A percentile compares a stretch with the other conserved stretches of the same genome.
Evolutionary conservation across 1,140 invertebrate species (phyloP).

Genomic region (Drosophila persimilis): DNA sequence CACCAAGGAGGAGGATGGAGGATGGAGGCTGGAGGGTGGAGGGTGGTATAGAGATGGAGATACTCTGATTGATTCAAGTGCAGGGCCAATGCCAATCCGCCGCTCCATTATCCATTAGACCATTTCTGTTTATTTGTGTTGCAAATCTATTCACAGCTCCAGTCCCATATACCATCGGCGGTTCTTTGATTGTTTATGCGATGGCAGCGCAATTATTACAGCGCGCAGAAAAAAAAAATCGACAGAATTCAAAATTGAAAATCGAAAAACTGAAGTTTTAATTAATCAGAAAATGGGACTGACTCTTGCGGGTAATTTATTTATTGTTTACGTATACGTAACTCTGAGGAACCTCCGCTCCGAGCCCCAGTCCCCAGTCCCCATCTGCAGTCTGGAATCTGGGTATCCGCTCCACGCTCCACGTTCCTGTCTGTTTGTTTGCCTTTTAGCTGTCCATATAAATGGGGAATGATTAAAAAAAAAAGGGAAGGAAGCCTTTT

Average conservation of each 20-base stretch:
- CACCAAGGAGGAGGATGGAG: background rate
- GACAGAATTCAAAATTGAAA: slow-evolving; percentile 4
- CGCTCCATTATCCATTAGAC: slow-evolving; percentile 1
- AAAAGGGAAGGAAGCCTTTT: slow-evolving; percentile 12
- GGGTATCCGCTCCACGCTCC: too few species aligned
- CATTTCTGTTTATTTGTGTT: slow-evolving; percentile 73
- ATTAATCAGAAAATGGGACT: slow-evolving; percentile 34
- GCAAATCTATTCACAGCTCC: slow-evolving; percentile 75
- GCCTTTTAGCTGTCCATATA: slow-evolving; percentile 19
- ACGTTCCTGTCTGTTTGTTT: slow-evolving; percentile 21
- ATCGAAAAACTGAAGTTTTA: slow-evolving; percentile 30
- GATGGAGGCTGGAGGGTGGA: background rate
- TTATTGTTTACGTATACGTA: slow-evolving; percentile 40
- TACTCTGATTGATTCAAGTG: slow-evolving; percentile 68
- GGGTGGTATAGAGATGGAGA: background rate
- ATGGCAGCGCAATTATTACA: slow-evolving; percentile 57
- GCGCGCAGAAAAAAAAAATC: slow-evolving; percentile 34
- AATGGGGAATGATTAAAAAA: slow-evolving; percentile 31
- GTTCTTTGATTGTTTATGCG: slow-evolving; percentile 64
- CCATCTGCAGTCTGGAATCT: too few species aligned
- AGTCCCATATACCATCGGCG: slow-evolving; percentile 66
- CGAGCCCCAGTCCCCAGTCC: background rate
- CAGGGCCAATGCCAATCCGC: slow-evolving; percentile 43
- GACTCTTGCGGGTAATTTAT: slow-evolving; percentile 1
- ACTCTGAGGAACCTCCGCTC: slow-evolving; percentile 7